Evolutionary conservation across 1,140 invertebrate genomes (phyloP), one percentile per base, ranked within the genome.

Genomic region (Palaemon carinicauda): DNA sequence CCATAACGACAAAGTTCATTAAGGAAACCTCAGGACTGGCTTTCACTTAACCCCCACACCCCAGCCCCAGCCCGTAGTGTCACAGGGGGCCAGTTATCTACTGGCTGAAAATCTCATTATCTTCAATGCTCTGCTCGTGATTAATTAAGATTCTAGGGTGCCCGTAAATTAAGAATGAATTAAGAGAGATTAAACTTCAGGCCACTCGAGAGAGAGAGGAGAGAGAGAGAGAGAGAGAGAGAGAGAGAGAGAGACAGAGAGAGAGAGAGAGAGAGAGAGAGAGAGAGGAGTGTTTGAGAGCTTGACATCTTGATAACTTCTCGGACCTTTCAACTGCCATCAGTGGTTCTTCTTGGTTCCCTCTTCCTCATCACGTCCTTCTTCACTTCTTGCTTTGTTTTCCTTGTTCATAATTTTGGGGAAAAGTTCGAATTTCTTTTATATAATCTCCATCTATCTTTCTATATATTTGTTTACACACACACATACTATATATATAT

Each of bases 101-200:
- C 82, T 41, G 65, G 12, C 73, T 41, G 53, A 60, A 83, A 53
- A 77, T 56, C 82, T 83, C 82, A 83, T 83, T 83, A 83, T 75
- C 71, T 73, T 74, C 71, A 52, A 75, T 83, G 81, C 81, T 83
- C 54, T 74, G 29, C 81, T 69, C n/a, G 82, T 81, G 80, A 83
- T 77, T 83, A 83, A 83, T 83, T 83, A 83, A 83, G 71, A 83
- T 83, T 83, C 82, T 83, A 77, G 53, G 71, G 50, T 75, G 51
- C 71, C 71, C 73, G 82, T 54, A 83, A 83, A 83, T 83, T 83
- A 83, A 83, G 73, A 83, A 56, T 75, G 69, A 82, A 80, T 75
- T 75, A 75, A 75, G 73, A 71, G 17, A 27, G 31, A 29, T 74
- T 24, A 74, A 74, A 33, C 31, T 33, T 33, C 19, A 33, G 17